Evolutionary conservation across 2,113 vertebrate genomes (phyloP).

Genomic region (Anolis carolinensis): DNA sequence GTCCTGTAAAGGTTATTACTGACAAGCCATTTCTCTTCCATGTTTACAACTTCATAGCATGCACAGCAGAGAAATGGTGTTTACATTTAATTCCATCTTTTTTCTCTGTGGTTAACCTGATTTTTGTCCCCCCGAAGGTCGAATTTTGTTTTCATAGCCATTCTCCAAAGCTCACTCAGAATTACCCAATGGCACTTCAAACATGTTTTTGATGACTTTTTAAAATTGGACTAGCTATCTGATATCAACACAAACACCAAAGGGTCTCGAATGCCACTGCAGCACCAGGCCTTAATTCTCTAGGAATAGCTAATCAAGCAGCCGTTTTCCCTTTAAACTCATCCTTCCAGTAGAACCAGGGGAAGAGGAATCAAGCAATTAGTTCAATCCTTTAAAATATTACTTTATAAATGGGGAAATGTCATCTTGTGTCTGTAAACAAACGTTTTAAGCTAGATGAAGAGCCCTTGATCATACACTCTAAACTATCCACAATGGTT

Average conservation of each 20-base stretch:
- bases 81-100: slow-evolving; percentile 12
- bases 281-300: slow-evolving; percentile 57
- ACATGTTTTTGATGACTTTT: slow-evolving; percentile 63
- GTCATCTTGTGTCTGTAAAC: slow-evolving; percentile 37
- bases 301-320: slow-evolving; percentile 57
- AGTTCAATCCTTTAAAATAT: slow-evolving; percentile 36
- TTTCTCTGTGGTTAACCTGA: slow-evolving; percentile 7
- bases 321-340: slow-evolving; percentile 48
- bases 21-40: neutral
- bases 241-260: slow-evolving; percentile 67
- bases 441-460: slow-evolving; percentile 20
- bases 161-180: slow-evolving; percentile 32
- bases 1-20: neutral
- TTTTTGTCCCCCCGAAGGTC: slow-evolving; percentile 59
- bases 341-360: slow-evolving; percentile 54
- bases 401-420: slow-evolving; percentile 26
- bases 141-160: slow-evolving; percentile 62
- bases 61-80: neutral
- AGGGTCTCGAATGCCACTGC: slow-evolving; percentile 63
- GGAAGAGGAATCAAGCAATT: slow-evolving; percentile 66
- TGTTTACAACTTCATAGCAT: neutral
- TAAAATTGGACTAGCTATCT: slow-evolving; percentile 69
- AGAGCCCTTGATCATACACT: slow-evolving; percentile 43
- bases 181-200: slow-evolving; percentile 71
- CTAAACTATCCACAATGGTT: accelerated